Conservation (phyloP, 1,140 invertebrate species). For the Octopus sinensis region DNA sequence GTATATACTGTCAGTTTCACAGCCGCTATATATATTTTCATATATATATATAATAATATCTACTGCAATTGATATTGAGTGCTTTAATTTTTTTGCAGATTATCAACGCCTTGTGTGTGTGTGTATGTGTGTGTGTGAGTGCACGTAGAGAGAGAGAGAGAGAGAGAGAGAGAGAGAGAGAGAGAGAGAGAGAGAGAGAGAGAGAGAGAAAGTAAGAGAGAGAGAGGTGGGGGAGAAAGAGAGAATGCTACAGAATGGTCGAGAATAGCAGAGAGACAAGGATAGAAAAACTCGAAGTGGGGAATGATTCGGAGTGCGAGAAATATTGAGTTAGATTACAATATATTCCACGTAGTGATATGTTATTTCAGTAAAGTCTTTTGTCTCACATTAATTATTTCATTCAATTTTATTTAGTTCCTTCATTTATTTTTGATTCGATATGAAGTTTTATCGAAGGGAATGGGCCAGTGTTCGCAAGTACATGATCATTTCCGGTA, state of each 20-base stretch:
- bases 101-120: neutral
- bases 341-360: too few species aligned
- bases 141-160: neutral
- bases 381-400: too few species aligned
- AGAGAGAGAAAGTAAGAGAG: neutral
- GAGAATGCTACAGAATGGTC: neutral
- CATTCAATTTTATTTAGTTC: too few species aligned
- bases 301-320: neutral
- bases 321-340: too few species aligned
- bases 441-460: too few species aligned
- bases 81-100: too few species aligned
- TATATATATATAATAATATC: too few species aligned
- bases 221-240: neutral
- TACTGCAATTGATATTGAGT: too few species aligned
- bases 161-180: slow-evolving; percentile 2
- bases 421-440: too few species aligned
- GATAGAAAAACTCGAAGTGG: neutral
- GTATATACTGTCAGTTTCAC: too few species aligned
- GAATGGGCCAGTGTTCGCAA: neutral
- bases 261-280: neutral
- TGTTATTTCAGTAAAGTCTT: too few species aligned
- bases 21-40: too few species aligned
- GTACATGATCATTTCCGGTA: slow-evolving; percentile 8
- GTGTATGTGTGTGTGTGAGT: neutral
- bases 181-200: slow-evolving; percentile 2